phyloP scores from a whole-genome alignment of 2,888 invertebrate genomes.

The Brachypalpus laphriformis region DNA sequence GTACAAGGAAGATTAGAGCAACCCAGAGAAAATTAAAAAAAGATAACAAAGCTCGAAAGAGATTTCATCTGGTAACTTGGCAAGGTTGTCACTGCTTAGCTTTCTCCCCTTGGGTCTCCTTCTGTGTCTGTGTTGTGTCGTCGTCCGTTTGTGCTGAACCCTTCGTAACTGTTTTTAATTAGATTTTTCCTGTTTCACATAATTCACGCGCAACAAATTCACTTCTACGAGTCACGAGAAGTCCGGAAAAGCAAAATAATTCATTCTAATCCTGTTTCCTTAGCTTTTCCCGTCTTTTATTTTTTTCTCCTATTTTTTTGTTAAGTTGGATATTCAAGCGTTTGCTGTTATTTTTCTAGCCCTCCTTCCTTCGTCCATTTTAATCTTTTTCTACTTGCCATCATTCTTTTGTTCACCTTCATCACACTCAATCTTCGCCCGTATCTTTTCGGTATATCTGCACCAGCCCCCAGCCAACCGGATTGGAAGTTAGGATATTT shows the following conservation, averaged over 20 bases:
- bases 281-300: neutral
- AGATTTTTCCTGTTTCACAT: slow-evolving; percentile 55
- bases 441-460: slow-evolving; percentile 28
- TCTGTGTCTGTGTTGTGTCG: neutral
- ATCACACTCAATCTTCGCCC: slow-evolving; percentile 48
- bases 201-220: slow-evolving; percentile 46
- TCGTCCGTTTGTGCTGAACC: neutral
- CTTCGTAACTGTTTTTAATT: slow-evolving; percentile 48
- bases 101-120: neutral
- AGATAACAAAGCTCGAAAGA: slow-evolving; percentile 11
- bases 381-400: slow-evolving; percentile 24
- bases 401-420: slow-evolving; percentile 42
- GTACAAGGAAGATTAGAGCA: neutral
- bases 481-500: slow-evolving; percentile 56
- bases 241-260: slow-evolving; percentile 57
- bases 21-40: slow-evolving; percentile 4
- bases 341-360: neutral
- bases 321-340: slow-evolving; percentile 5
- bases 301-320: neutral
- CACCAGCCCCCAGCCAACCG: slow-evolving; percentile 13
- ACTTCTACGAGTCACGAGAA: slow-evolving; percentile 35
- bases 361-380: slow-evolving; percentile 6
- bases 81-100: slow-evolving; percentile 7
- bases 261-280: slow-evolving; percentile 62
- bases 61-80: slow-evolving; percentile 37